Percentiles rank a stretch among this genome's conserved stretches.
These are phyloP conservation scores for Ericerus pela DNA, from an alignment of 1,140 invertebrate species.

Conservation along the genomic window DNA sequence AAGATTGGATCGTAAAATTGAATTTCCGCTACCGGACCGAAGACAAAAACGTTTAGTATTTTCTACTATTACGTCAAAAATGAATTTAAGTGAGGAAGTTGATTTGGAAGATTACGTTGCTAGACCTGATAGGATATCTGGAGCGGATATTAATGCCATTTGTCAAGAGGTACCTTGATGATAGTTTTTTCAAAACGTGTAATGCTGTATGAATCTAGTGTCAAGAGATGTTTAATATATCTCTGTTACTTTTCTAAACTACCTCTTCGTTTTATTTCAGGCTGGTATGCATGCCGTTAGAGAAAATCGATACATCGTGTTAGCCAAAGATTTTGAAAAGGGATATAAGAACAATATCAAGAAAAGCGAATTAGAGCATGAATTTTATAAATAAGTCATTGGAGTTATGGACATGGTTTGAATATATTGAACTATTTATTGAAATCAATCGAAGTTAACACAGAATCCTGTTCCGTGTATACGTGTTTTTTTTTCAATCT, in stretches of 20 bases:
- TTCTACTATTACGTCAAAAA: slow-evolving; percentile 92
- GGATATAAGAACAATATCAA: slow-evolving; percentile 99
- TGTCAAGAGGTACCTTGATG: slow-evolving; percentile 74
- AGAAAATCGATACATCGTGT: slow-evolving; percentile 96
- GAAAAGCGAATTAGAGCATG: slow-evolving; percentile 98
- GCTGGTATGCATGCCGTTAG: slow-evolving; percentile 90
- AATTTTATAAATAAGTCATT: slow-evolving; percentile 90
- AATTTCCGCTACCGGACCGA: slow-evolving; percentile 94
- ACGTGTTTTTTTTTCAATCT: too few relatives aligned
- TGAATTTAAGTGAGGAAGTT: slow-evolving; percentile 99
- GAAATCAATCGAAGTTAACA: too few relatives aligned
- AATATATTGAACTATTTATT: too few relatives aligned
- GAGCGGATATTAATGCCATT: slow-evolving; percentile 98
- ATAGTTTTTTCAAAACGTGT: slow-evolving; percentile 7
- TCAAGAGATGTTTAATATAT: neutral
- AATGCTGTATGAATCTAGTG: neutral
- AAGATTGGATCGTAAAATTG: slow-evolving; percentile 95
- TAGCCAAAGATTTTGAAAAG: slow-evolving; percentile 98
- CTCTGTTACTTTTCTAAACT: neutral
- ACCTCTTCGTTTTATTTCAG: slow-evolving; percentile 31
- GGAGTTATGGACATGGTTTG: neutral
- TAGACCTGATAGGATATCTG: slow-evolving; percentile 93
- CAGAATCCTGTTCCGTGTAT: too few relatives aligned
- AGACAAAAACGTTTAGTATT: slow-evolving; percentile 96
- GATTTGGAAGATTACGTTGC: slow-evolving; percentile 98